These are phyloP conservation scores for Hydrophis major DNA, from an alignment of 2,797 vertebrate species.

Conservation along the genomic window DNA sequence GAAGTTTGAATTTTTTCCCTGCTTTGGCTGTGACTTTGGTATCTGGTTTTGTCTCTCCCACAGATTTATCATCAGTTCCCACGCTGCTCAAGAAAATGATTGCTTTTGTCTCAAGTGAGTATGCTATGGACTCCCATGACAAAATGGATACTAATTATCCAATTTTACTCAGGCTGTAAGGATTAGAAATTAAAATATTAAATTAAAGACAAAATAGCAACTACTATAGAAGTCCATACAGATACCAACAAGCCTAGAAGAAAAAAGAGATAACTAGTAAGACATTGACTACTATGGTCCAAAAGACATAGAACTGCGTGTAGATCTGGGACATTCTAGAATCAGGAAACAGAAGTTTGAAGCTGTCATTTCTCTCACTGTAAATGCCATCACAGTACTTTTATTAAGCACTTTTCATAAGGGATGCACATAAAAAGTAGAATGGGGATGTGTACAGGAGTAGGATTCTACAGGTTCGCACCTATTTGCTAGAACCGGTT, in stretches of 20 bases:
- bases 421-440: not conserved
- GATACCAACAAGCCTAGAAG: not conserved
- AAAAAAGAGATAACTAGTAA: not conserved
- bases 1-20: not conserved
- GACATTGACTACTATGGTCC: not conserved
- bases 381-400: not conserved
- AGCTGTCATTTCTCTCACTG: not conserved
- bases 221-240: not conserved
- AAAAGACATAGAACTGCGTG: not conserved
- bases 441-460: not conserved
- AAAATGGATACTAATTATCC: constrained; percentile 13
- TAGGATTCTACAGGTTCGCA: too few species aligned
- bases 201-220: not conserved
- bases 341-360: not conserved
- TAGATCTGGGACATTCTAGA: not conserved
- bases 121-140: not conserved
- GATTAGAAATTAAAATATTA: constrained; percentile 3
- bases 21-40: not conserved
- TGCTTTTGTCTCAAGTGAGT: constrained; percentile 1
- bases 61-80: constrained; percentile 23
- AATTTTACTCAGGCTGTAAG: not conserved
- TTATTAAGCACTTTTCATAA: not conserved
- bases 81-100: not conserved
- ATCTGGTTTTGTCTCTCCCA: constrained; percentile 14
- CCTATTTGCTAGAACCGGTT: too few species aligned